These are phyloP conservation scores for Anolis carolinensis DNA, from an alignment of 2,113 vertebrate genomes.

Conservation along the genomic window DNA sequence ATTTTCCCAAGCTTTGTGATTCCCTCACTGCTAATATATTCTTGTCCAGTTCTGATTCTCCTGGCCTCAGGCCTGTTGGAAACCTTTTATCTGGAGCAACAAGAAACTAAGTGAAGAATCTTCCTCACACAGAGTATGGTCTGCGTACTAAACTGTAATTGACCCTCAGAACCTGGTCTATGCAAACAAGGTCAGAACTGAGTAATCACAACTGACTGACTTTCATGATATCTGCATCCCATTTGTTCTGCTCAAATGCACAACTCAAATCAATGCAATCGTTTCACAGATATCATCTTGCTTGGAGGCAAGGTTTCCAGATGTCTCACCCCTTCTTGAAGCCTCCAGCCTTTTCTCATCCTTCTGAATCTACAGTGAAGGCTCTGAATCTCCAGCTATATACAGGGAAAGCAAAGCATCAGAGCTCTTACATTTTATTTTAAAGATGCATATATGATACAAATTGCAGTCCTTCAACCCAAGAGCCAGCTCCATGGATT, in stretches of 20 bases:
- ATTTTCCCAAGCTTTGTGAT: too few relatives aligned
- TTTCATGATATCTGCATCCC: not conserved
- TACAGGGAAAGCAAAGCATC: too few relatives aligned
- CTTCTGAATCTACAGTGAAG: too few relatives aligned
- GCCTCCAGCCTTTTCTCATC: not conserved
- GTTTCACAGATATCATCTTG: not conserved
- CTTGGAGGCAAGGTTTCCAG: not conserved
- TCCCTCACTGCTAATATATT: not conserved
- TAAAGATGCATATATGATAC: too few relatives aligned
- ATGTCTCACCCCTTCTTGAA: not conserved
- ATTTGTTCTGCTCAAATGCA: not conserved
- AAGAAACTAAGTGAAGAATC: not conserved
- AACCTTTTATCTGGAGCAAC: not conserved
- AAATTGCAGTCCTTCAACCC: too few relatives aligned
- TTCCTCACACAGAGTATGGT: not conserved
- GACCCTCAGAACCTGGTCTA: too few relatives aligned
- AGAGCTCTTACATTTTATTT: too few relatives aligned
- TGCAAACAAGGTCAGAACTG: not conserved
- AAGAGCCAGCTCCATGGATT: too few relatives aligned
- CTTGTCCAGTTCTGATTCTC: not conserved
- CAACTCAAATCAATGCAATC: not conserved
- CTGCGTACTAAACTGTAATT: too few relatives aligned
- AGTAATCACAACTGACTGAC: not conserved
- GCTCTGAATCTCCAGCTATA: too few relatives aligned
- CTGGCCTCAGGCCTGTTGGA: not conserved